Evolutionary conservation across 2,797 vertebrate genomes (phyloP).

Genomic region (Alca torda): DNA sequence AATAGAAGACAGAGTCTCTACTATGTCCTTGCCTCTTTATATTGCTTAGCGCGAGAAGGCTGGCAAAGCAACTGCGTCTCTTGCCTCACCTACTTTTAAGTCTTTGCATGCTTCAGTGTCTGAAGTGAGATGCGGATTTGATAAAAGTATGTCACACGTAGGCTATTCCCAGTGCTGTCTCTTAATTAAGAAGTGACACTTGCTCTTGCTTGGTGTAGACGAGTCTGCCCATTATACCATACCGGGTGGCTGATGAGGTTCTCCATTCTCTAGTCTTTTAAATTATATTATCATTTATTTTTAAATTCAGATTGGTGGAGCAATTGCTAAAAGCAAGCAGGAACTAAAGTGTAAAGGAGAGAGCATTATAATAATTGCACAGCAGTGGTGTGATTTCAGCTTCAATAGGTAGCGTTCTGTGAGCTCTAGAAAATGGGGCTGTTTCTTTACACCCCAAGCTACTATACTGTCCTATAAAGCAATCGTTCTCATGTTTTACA

Average conservation of each 20-base stretch:
- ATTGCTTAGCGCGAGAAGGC: background rate
- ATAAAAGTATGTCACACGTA: background rate
- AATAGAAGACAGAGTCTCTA: background rate
- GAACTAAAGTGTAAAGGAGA: background rate
- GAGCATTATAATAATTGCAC: background rate
- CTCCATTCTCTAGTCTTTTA: background rate
- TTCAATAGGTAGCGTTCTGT: background rate
- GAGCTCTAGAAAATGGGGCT: background rate
- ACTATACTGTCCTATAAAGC: background rate
- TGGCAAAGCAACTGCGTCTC: background rate
- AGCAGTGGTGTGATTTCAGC: background rate
- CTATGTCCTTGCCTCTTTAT: background rate
- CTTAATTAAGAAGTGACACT: background rate
- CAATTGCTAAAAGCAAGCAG: background rate
- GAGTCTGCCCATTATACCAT: background rate
- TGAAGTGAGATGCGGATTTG: background rate
- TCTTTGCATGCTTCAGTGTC: background rate
- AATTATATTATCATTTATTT: background rate
- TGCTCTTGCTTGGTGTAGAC: background rate
- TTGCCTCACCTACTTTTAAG: background rate
- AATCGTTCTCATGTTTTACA: background rate
- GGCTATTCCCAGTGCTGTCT: background rate
- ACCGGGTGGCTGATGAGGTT: background rate
- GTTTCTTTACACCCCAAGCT: background rate
- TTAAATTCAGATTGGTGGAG: background rate